A percentile compares a stretch with the other conserved stretches of the same genome.
phyloP scores from a whole-genome alignment of 1,140 invertebrate species.

The Notospermus geniculatus region DNA sequence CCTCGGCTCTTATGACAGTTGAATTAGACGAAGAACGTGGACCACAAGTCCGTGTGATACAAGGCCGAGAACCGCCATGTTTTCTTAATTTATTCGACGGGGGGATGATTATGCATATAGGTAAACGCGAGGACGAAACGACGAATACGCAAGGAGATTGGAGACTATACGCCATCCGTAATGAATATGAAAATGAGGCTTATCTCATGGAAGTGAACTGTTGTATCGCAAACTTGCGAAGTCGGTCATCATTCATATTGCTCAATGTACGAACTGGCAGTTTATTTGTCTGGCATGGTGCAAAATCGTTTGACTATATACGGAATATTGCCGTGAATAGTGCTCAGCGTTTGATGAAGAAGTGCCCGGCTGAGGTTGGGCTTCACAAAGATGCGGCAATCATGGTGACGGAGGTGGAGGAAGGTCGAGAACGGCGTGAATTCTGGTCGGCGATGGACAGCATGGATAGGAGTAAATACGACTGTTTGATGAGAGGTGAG shows the following conservation, averaged over 20 bases:
- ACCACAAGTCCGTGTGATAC: slow-evolving; percentile 75
- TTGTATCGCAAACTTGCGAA: slow-evolving; percentile 65
- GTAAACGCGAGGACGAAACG: slow-evolving; percentile 54
- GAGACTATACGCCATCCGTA: slow-evolving; percentile 68
- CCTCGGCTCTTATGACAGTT: slow-evolving; percentile 84
- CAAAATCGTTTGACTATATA: slow-evolving; percentile 64
- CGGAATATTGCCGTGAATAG: slow-evolving; percentile 60
- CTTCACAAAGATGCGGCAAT: slow-evolving; percentile 57
- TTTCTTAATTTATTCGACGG: slow-evolving; percentile 85
- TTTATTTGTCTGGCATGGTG: slow-evolving; percentile 80
- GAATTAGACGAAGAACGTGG: slow-evolving; percentile 85
- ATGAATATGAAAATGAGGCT: slow-evolving; percentile 72
- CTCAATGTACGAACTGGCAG: slow-evolving; percentile 66
- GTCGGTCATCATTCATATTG: slow-evolving; percentile 72
- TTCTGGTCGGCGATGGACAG: slow-evolving; percentile 63
- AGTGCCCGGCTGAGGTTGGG: slow-evolving; percentile 64
- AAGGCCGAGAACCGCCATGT: slow-evolving; percentile 81
- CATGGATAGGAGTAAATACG: slow-evolving; percentile 22
- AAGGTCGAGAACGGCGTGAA: slow-evolving; percentile 70
- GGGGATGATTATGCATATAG: slow-evolving; percentile 48
- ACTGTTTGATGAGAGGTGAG: too few species aligned
- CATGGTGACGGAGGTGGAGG: slow-evolving; percentile 64
- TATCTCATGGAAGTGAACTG: slow-evolving; percentile 74
- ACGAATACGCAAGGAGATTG: slow-evolving; percentile 47
- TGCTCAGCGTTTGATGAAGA: slow-evolving; percentile 63